phyloP scores from a whole-genome alignment of 2,797 vertebrate genomes.

The Syndactyla subalaris region DNA sequence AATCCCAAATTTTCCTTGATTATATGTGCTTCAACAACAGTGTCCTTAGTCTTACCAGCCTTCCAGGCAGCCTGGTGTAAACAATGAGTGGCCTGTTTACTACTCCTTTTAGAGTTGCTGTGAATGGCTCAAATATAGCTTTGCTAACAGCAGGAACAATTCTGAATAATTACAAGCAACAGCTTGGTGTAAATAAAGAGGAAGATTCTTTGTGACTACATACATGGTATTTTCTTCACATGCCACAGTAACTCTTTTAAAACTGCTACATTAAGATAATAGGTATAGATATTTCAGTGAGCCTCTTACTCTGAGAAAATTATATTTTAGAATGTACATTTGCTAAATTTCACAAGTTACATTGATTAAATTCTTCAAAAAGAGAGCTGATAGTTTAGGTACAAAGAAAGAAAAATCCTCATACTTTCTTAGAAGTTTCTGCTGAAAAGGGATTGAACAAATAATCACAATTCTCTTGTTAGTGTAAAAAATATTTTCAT shows the following conservation, averaged over 20 bases:
- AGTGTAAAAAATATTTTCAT: neutral
- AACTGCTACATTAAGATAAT: neutral
- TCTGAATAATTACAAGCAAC: neutral
- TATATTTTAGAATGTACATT: neutral
- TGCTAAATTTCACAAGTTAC: neutral
- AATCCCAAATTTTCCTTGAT: neutral
- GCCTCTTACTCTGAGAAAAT: neutral
- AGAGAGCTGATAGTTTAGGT: neutral
- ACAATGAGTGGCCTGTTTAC: neutral
- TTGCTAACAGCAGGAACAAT: neutral
- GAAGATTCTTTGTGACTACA: neutral
- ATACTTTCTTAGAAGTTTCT: neutral
- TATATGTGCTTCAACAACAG: neutral
- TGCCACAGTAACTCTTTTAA: neutral
- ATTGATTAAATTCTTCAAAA: neutral
- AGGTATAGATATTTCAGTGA: neutral
- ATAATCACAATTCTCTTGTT: neutral
- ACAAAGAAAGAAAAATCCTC: neutral
- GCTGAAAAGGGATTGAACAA: neutral
- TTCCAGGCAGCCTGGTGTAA: neutral
- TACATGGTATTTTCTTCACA: neutral
- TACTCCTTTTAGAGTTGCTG: neutral
- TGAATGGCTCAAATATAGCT: neutral
- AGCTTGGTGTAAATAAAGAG: neutral
- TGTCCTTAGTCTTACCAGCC: neutral